Evolutionary conservation across 2,113 vertebrate genomes (phyloP), one percentile per base, ranked within the genome.

Genomic region (Tiliqua scincoides): DNA sequence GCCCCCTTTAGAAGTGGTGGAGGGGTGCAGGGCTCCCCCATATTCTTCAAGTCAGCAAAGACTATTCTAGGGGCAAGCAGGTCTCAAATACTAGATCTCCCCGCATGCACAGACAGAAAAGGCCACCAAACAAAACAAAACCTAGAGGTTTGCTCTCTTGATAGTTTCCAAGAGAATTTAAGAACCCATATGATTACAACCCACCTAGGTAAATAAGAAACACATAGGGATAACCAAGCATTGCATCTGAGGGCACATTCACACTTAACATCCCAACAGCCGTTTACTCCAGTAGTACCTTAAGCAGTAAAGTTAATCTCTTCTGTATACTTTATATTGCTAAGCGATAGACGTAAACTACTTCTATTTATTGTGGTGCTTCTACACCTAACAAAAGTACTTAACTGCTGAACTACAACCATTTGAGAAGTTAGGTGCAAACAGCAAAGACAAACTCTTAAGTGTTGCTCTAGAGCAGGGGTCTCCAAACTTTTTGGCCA

Each of bases 11-110:
- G 43, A 48, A 8, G 43, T 48, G 43, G 43, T 48, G 43, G 43
- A 48, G 43, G 43, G 43, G 43, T 4, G 43, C 8, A 4, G 4
- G 43, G 43, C 43, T 48, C 43, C 43, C 43, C 4, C 43, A 48
- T 62, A 4, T 27, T 87, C 27, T 52, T 67, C 9, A 62, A 59
- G 77, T 78, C 82, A 91, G 70, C 85, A 63, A 79, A 40, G 59
- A 59, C 85, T 25, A 83, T 48, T 32, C 8, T 85, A 85, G 72
- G 85, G 89, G 79, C 59, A 86, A 2, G 3, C 12, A 52, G 37
- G 18, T 20, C 37, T 43, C 63, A 20, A 6, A 3, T 35, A 30
- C 6, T 67, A 48, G 61, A 10, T n/a, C 7, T 23, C n/a, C 9
- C 21, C 75, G 17, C 3, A 18, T 17, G 15, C 7, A 30, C 2